Conservation (phyloP, 2,797 vertebrate species). For the Neopelma chrysocephalum region DNA sequence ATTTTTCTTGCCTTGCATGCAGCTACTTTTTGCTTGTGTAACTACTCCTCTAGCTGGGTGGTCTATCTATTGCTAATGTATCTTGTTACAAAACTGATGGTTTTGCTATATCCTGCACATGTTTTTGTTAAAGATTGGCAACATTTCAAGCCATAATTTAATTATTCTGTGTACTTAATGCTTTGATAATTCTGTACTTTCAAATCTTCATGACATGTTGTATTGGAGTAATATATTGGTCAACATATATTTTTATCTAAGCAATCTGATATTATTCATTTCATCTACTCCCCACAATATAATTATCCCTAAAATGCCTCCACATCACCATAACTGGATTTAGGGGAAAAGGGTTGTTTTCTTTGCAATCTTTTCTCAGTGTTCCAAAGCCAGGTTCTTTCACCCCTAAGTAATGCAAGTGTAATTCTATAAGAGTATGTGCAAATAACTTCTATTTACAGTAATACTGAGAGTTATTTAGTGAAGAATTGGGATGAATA, state of each 20-base stretch:
- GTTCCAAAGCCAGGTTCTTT: not conserved
- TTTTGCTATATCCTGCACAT: not conserved
- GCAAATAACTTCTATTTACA: not conserved
- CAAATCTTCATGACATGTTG: not conserved
- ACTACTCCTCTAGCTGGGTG: not conserved
- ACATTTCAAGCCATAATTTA: not conserved
- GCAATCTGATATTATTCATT: not conserved
- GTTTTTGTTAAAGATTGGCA: not conserved
- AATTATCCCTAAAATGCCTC: not conserved
- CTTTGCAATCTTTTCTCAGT: not conserved
- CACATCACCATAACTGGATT: not conserved
- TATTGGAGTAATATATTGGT: not conserved
- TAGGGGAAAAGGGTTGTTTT: not conserved
- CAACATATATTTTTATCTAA: not conserved
- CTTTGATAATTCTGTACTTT: not conserved
- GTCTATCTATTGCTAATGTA: not conserved
- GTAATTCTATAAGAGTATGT: not conserved
- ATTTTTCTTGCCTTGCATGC: not conserved
- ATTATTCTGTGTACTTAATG: not conserved
- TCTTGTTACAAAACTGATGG: not conserved
- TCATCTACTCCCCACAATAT: not conserved
- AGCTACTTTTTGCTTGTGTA: not conserved
- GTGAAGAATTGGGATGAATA: not conserved
- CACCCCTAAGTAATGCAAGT: not conserved
- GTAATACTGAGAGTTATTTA: not conserved